phyloP scores from a whole-genome alignment of 2,113 vertebrate genomes.

The Brachyhypopomus occidentalis region DNA sequence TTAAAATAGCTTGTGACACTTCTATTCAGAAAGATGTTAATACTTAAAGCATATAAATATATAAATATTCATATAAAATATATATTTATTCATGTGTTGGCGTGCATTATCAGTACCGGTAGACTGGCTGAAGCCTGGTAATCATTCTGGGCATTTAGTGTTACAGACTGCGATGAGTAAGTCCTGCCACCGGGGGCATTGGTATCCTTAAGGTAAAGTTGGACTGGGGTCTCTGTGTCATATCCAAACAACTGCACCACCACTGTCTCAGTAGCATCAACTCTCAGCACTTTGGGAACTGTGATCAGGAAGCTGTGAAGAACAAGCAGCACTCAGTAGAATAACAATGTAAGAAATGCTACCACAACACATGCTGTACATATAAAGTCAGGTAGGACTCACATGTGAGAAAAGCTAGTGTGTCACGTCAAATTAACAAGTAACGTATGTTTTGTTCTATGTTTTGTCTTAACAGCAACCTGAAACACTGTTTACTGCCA shows the following conservation, averaged over 20 bases:
- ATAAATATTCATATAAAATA: not conserved
- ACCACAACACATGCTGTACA: not conserved
- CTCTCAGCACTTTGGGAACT: conserved; percentile 77
- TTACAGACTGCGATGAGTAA: conserved; percentile 60
- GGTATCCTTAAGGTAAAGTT: conserved; percentile 79
- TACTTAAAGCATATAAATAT: not conserved
- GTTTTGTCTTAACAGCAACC: no score
- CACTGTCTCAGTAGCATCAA: conserved; percentile 80
- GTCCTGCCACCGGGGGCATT: conserved; percentile 70
- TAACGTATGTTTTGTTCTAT: no score
- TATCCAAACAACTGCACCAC: conserved; percentile 85
- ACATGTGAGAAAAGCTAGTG: no score
- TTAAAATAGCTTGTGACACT: not conserved
- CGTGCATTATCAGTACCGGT: conserved; percentile 69
- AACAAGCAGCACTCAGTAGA: not conserved
- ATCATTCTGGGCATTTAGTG: conserved; percentile 73
- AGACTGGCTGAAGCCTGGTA: conserved; percentile 74
- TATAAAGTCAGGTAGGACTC: not conserved
- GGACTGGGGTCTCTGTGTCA: conserved; percentile 66
- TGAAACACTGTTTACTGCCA: no score
- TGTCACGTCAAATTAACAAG: no score
- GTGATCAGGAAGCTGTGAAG: conserved; percentile 83
- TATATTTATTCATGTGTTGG: not conserved
- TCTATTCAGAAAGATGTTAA: no score
- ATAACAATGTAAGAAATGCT: not conserved